Evolutionary conservation across 1,140 invertebrate genomes (phyloP).

Genomic region (Lethocerus indicus): DNA sequence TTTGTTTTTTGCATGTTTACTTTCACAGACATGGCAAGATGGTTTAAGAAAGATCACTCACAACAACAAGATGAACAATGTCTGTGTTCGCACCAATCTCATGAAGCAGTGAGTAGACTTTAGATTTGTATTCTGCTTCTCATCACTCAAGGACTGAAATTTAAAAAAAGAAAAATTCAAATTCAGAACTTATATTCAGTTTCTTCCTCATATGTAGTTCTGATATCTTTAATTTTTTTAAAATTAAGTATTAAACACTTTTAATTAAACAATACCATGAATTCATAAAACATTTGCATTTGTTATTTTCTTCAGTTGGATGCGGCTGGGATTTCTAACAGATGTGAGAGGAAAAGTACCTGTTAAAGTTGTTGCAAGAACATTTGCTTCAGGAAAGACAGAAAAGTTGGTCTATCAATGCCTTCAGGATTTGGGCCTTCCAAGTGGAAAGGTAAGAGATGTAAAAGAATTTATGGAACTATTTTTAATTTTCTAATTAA

Average conservation of each 20-base stretch:
- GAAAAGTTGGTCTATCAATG: constrained; percentile 98
- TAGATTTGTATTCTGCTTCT: too few relatives aligned
- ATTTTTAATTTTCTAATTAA: constrained; percentile 7
- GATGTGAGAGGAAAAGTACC: constrained; percentile 93
- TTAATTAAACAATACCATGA: too few relatives aligned
- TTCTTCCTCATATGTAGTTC: background rate
- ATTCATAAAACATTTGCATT: too few relatives aligned
- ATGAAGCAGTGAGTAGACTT: constrained; percentile 88
- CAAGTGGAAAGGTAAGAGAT: constrained; percentile 71
- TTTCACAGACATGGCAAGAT: constrained; percentile 72
- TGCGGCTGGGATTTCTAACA: constrained; percentile 81
- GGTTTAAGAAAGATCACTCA: constrained; percentile 78
- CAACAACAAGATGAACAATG: constrained; percentile 93
- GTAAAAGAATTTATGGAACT: constrained; percentile 4
- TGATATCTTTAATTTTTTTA: background rate
- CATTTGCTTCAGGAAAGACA: constrained; percentile 95
- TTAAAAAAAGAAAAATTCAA: too few relatives aligned
- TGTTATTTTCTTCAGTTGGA: constrained; percentile 97
- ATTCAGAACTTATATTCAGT: background rate
- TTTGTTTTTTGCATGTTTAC: constrained; percentile 14
- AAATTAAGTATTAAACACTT: constrained; percentile 12
- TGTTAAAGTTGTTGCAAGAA: constrained; percentile 88
- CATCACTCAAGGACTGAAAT: too few relatives aligned
- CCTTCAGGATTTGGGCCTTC: constrained; percentile 80
- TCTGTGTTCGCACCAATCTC: constrained; percentile 84